Base-by-base conservation (phyloP, 2,797 vertebrate species). In the Lateolabrax maculatus region DNA sequence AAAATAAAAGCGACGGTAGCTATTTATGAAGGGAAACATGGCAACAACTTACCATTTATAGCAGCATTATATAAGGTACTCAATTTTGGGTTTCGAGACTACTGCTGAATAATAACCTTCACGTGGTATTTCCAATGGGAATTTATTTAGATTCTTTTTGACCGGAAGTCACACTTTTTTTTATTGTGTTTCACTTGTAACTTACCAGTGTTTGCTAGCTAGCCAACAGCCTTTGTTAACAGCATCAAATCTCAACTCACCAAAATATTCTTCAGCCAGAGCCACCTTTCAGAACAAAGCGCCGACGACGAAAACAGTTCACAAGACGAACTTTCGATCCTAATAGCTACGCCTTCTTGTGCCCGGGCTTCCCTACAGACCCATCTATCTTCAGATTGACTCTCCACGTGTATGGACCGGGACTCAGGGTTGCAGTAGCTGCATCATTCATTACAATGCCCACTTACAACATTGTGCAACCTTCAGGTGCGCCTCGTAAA, bases 171-270 rank as follows among this genome's bases (percentile, higher is more conserved):
- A 4, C 0, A 1, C 3, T 0, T 9, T 1, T 6, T 6, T 6
- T 5, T 12, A 5, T 1, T 5, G 4, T 23, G 15, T 27, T 21
- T 15, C 43, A 3, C 19, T 23, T 51, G 7, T 3, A 68, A 4
- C 43, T 25, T 37, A 1, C 31, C 21, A 13, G 9, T 46, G 21
- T 69, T 74, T 52, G 69, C 69, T 79, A 84, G 74, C 84, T 79
- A 80, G 61, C 80, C 53, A 56, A 31, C 52, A 77, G 2, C 51
- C 18, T 49, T 9, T 25, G 12, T 27, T 8, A n/a, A 44, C 36
- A 61, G 74, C 58, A 77, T 84, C 73, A 72, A 3, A 81, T 77
- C 81, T 88, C 57, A 87, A 86, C 92, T 89, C 65, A 90, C 90
- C 90, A 21, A 79, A 81, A 84, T 87, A 70, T 44, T 61, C 56